Evolutionary conservation across 2,888 invertebrate genomes (phyloP).

Genomic region (Myopa testacea): DNA sequence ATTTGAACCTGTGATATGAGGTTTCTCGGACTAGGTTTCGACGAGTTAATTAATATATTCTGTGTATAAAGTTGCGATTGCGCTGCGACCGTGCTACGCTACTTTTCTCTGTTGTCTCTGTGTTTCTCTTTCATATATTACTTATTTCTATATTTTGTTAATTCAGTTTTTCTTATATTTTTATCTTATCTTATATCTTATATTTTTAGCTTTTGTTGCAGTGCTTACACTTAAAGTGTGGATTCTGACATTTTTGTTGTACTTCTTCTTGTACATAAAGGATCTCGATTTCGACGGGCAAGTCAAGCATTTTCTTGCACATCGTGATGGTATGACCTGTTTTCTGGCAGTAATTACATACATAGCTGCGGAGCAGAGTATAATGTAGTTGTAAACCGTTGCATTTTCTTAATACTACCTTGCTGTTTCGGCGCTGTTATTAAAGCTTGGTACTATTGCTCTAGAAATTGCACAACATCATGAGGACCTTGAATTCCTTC

Average conservation of each 20-base stretch:
- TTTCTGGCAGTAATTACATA: constrained; percentile 6
- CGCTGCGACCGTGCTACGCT: no score
- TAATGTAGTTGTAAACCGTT: background rate
- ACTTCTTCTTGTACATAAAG: background rate
- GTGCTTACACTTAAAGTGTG: background rate
- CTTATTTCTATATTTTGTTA: no score
- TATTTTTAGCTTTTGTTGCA: background rate
- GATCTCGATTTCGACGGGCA: background rate
- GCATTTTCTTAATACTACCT: background rate
- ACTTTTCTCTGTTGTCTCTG: no score
- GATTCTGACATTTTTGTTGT: background rate
- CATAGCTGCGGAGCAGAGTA: background rate
- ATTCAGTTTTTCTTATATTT: background rate
- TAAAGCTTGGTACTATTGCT: constrained; percentile 9
- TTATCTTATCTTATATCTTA: no score
- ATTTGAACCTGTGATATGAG: no score
- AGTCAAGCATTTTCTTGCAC: background rate
- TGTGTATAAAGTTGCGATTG: no score
- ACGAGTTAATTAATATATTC: no score
- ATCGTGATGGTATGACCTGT: background rate
- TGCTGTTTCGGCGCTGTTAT: background rate
- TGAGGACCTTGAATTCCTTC: constrained; percentile 1
- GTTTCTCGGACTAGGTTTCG: no score
- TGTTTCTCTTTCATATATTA: no score
- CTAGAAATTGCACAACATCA: background rate